Conservation (phyloP, 2,888 invertebrate species). For the Andrena hattorfiana region DNA sequence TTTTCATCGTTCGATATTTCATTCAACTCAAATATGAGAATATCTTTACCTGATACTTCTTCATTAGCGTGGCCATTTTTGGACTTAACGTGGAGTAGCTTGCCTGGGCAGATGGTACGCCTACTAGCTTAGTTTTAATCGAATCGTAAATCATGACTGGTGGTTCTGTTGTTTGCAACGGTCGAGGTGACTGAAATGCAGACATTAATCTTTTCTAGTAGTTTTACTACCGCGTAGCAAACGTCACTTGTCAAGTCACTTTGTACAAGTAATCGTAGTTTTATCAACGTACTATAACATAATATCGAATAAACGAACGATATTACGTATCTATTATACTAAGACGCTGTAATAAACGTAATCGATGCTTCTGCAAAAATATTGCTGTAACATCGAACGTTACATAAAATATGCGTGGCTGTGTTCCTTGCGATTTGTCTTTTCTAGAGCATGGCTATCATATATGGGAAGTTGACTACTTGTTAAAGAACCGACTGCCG, state of each 20-base stretch:
- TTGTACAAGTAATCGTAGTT: background rate
- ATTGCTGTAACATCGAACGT: background rate
- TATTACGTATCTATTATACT: background rate
- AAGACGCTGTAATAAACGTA: background rate
- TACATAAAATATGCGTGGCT: constrained; percentile 26
- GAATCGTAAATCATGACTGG: constrained; percentile 73
- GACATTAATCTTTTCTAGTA: constrained; percentile 3
- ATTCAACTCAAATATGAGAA: background rate
- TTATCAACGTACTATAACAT: background rate
- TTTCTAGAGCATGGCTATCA: background rate
- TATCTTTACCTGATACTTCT: constrained; percentile 54
- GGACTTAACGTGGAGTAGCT: constrained; percentile 28
- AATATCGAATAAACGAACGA: background rate
- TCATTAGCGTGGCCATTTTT: constrained; percentile 20
- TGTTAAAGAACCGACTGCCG: background rate
- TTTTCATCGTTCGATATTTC: background rate
- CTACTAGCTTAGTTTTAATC: constrained; percentile 59
- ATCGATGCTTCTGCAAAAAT: background rate
- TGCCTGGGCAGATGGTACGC: background rate
- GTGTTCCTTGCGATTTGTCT: background rate
- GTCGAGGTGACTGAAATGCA: constrained; percentile 66
- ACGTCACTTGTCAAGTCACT: background rate
- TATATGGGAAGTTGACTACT: background rate
- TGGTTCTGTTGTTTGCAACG: constrained; percentile 67
- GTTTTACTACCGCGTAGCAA: background rate